These are phyloP conservation scores for Panagrolaimus sp. DNA, from an alignment of 1,140 invertebrate species.

Conservation along the genomic window DNA sequence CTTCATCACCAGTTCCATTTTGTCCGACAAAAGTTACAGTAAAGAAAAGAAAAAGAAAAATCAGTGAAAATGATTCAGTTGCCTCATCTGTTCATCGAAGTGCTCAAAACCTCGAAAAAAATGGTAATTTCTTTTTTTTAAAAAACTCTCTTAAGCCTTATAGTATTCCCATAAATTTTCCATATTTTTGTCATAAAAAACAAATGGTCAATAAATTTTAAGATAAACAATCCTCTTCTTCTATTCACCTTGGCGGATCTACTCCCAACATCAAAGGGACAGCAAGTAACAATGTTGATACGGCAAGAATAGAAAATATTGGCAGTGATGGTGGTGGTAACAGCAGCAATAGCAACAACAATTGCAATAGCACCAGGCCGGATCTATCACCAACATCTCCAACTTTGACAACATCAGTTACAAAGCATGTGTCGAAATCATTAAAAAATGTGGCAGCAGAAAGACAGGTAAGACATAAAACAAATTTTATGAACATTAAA, in stretches of 20 bases:
- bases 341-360: neutral
- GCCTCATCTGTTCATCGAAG: neutral
- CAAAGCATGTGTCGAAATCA: slow-evolving; percentile 13
- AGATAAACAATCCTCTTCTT: slow-evolving; percentile 1
- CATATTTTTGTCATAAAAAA: neutral
- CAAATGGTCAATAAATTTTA: neutral
- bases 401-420: neutral
- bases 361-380: neutral
- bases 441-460: slow-evolving; percentile 3
- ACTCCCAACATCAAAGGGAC: slow-evolving; percentile 11
- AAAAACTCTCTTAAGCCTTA: neutral
- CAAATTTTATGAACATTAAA: no score
- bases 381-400: neutral
- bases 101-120: neutral
- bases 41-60: slow-evolving; percentile 12
- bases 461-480: neutral
- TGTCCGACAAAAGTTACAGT: neutral
- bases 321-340: neutral
- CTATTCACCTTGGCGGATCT: slow-evolving; percentile 4
- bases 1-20: slow-evolving; percentile 4
- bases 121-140: neutral
- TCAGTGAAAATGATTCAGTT: slow-evolving; percentile 12
- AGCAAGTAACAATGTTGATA: neutral
- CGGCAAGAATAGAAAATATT: neutral
- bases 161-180: neutral